Evolutionary conservation across 1,140 invertebrate species (phyloP).

Genomic region (Drosophila biarmipes): DNA sequence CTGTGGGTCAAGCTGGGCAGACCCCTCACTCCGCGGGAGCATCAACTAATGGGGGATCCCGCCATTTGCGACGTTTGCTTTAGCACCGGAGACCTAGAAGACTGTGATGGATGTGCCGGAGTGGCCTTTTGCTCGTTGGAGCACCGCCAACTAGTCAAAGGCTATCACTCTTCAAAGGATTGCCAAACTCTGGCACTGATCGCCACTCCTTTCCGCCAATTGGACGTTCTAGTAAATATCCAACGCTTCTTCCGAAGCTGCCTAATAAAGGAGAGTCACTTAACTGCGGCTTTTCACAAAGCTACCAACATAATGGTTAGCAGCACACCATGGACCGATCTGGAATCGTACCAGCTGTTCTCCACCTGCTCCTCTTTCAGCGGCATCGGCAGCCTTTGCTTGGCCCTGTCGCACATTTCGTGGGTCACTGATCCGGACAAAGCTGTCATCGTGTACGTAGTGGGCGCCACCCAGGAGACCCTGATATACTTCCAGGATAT

Average conservation of each 20-base stretch:
- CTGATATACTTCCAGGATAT: constrained; percentile 51
- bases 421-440: constrained; percentile 2
- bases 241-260: constrained; percentile 1
- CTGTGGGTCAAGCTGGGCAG: constrained; percentile 31
- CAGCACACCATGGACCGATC: constrained; percentile 8
- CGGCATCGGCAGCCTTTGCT: constrained; percentile 53
- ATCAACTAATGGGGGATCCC: constrained; percentile 55
- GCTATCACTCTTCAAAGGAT: constrained; percentile 21
- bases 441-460: constrained; percentile 41
- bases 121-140: constrained; percentile 53
- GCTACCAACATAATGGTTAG: constrained; percentile 28
- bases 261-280: constrained; percentile 21
- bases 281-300: constrained; percentile 28
- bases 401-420: constrained; percentile 28
- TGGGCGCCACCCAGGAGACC: constrained; percentile 48
- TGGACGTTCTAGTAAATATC: constrained; percentile 6
- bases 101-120: constrained; percentile 41
- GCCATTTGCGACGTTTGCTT: constrained; percentile 55
- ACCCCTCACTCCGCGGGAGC: constrained; percentile 34
- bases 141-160: constrained; percentile 29
- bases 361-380: constrained; percentile 59
- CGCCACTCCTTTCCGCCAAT: constrained; percentile 42
- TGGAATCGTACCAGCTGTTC: constrained; percentile 45
- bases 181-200: constrained; percentile 47
- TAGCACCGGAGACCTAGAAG: constrained; percentile 1